Evolutionary conservation across 2,113 vertebrate species (phyloP).

Genomic region (Dendrocopos noguchii): DNA sequence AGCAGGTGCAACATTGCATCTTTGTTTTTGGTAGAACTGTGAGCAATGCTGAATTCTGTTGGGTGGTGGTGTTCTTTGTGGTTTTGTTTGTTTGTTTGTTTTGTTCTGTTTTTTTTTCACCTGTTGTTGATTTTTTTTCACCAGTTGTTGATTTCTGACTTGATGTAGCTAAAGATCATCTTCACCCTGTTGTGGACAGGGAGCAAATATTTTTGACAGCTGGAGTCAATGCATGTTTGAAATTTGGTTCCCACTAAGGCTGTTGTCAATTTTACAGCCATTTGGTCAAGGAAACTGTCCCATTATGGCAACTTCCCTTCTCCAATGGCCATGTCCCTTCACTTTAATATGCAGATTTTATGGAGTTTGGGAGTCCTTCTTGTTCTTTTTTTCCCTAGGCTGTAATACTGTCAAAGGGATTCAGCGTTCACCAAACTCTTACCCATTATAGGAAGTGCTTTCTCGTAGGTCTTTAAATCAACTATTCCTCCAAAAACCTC

Average conservation of each 20-base stretch:
- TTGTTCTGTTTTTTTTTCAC: not conserved
- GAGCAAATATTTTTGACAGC: not conserved
- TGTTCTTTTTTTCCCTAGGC: not conserved
- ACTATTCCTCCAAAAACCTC: not conserved
- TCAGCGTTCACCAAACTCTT: not conserved
- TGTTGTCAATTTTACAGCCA: not conserved
- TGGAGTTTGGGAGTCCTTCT: not conserved
- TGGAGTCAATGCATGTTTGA: not conserved
- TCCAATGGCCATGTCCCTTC: not conserved
- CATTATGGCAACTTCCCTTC: not conserved
- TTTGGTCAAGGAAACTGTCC: not conserved
- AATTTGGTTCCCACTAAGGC: not conserved
- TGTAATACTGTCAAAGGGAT: not conserved
- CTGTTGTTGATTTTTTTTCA: not conserved
- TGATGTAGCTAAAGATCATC: not conserved
- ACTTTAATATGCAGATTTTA: not conserved
- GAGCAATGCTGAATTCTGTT: not conserved
- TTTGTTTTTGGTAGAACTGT: not conserved
- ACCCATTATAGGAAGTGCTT: not conserved
- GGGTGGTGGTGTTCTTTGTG: too few relatives aligned
- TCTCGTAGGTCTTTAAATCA: not conserved
- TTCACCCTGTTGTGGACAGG: accelerated
- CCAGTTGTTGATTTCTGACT: not conserved
- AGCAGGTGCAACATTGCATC: not conserved
- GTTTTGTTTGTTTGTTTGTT: too few relatives aligned